Percentiles rank a stretch among this genome's conserved stretches.
Evolutionary conservation across 2,797 vertebrate genomes (phyloP).

Genomic region (Anguilla pacifica): DNA sequence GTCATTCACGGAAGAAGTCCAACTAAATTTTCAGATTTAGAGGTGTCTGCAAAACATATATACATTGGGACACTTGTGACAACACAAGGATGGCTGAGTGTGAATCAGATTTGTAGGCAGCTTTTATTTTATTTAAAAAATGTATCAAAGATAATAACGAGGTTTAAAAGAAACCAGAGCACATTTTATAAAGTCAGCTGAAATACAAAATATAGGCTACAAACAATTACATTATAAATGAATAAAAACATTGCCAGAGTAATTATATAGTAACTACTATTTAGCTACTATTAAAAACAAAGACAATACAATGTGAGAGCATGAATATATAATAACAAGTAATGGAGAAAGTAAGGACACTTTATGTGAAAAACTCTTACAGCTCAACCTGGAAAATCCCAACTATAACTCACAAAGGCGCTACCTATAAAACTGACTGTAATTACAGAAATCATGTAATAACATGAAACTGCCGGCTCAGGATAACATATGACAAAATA

Average conservation of each 20-base stretch:
- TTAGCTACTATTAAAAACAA: not conserved
- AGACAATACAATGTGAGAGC: not conserved
- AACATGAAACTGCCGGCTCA: not conserved
- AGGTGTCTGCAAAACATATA: not conserved
- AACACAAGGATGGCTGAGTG: not conserved
- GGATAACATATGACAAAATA: not conserved
- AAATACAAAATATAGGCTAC: not conserved
- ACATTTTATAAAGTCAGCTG: not conserved
- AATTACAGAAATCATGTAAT: not conserved
- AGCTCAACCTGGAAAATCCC: not conserved
- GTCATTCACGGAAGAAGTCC: not conserved
- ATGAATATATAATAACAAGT: not conserved
- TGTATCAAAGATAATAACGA: not conserved
- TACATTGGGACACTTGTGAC: not conserved
- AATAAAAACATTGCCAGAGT: not conserved
- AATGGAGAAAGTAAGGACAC: not conserved
- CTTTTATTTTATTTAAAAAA: not conserved
- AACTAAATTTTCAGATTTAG: not conserved
- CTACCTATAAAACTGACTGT: not conserved
- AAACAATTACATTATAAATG: not conserved
- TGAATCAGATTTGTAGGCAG: not conserved
- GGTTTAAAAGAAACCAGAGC: not conserved
- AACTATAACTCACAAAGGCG: not conserved
- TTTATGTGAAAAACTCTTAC: not conserved
- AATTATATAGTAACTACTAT: not conserved